These are phyloP conservation scores for Spilarctia lutea DNA, from an alignment of 2,888 invertebrate species.

Conservation along the genomic window DNA sequence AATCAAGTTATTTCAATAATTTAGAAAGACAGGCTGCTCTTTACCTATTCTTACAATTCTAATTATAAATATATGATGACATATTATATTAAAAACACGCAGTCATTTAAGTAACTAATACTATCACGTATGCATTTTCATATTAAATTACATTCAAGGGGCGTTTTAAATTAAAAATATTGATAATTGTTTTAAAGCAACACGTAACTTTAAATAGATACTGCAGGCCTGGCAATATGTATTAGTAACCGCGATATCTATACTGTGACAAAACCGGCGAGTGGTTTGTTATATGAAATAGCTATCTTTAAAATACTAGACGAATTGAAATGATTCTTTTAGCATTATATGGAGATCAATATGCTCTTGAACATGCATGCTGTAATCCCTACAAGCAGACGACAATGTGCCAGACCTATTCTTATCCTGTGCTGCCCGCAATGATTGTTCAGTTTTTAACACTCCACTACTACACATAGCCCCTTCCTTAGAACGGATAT, in stretches of 20 bases:
- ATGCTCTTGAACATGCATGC: not conserved
- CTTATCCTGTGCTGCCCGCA: no score
- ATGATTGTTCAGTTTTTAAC: not conserved
- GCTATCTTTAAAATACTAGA: not conserved
- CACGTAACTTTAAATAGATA: conserved; percentile 26
- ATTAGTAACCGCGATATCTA: not conserved
- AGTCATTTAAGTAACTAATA: not conserved
- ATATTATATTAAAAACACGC: not conserved
- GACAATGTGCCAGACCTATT: no score
- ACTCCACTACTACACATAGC: not conserved
- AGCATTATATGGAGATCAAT: not conserved
- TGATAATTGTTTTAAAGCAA: not conserved
- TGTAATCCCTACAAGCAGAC: not conserved
- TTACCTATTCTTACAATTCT: not conserved
- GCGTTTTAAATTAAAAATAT: not conserved
- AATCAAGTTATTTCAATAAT: not conserved
- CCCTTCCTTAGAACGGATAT: not conserved
- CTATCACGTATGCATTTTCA: not conserved
- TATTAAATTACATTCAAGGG: not conserved
- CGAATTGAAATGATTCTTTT: not conserved
- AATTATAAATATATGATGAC: not conserved
- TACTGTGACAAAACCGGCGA: not conserved
- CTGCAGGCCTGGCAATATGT: conserved; percentile 29
- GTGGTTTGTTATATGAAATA: not conserved
- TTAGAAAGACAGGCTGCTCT: not conserved